Evolutionary conservation across 2,797 vertebrate species (phyloP).

Genomic region (Miichthys miiuy): DNA sequence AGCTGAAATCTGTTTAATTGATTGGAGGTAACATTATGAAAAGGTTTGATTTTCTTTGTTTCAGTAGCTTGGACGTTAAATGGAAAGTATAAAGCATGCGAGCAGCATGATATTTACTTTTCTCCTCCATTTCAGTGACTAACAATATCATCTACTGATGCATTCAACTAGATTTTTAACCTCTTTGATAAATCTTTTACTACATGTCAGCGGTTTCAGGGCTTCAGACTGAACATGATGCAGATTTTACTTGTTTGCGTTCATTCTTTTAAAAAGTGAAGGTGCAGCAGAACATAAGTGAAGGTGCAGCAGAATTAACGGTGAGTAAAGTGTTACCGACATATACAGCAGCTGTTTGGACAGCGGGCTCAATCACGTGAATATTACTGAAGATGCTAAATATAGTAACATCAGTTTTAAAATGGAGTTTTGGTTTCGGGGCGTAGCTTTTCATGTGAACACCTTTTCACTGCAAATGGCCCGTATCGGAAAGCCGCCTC

Average conservation of each 20-base stretch:
- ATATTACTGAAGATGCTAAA: neutral
- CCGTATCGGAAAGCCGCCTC: slow-evolving; percentile 64
- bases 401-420: slow-evolving; percentile 6
- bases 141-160: neutral
- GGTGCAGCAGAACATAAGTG: neutral
- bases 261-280: neutral
- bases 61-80: neutral
- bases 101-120: neutral
- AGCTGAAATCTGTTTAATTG: too few species aligned
- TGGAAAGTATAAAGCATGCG: neutral
- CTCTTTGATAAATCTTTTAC: neutral
- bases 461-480: slow-evolving; percentile 67
- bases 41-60: neutral
- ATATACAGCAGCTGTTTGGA: slow-evolving; percentile 4
- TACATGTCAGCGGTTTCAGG: neutral
- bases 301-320: neutral
- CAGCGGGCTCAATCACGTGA: slow-evolving; percentile 1
- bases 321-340: slow-evolving; percentile 21
- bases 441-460: slow-evolving; percentile 53
- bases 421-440: slow-evolving; percentile 29
- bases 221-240: neutral
- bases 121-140: neutral
- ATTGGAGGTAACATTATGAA: neutral
- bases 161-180: neutral
- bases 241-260: neutral